Evolutionary conservation across 1,140 invertebrate genomes (phyloP).

Genomic region (Muscidifurax raptorellus): DNA sequence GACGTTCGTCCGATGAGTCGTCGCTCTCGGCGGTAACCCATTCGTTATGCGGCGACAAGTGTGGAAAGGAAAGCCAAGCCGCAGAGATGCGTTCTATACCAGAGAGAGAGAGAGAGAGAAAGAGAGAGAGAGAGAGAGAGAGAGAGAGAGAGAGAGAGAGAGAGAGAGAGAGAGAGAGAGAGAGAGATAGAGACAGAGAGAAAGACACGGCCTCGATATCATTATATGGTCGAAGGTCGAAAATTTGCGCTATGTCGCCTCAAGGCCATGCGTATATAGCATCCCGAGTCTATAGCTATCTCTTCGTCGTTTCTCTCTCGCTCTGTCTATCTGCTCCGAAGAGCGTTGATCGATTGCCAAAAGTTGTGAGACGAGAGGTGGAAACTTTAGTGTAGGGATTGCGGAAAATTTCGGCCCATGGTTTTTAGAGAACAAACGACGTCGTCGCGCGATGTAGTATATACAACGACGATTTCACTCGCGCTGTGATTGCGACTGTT

Average conservation of each 20-base stretch:
- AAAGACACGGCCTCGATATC: constrained; percentile 37
- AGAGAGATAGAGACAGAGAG: too few relatives aligned
- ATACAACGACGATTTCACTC: not conserved
- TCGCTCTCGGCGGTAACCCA: too few relatives aligned
- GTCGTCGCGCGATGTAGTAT: not conserved
- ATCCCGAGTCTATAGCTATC: not conserved
- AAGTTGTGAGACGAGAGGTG: not conserved
- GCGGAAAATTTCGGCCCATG: not conserved
- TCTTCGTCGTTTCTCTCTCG: not conserved
- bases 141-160: too few relatives aligned
- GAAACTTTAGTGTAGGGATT: not conserved
- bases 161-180: too few relatives aligned
- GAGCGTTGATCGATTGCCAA: constrained; percentile 25
- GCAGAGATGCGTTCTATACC: not conserved
- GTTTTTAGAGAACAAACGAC: not conserved
- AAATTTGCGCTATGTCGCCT: constrained; percentile 36
- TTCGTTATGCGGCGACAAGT: not conserved
- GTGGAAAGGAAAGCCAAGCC: not conserved
- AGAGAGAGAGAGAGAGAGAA: too few relatives aligned
- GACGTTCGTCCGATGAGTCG: too few relatives aligned
- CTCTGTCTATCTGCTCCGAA: not conserved
- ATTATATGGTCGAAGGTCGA: constrained; percentile 33
- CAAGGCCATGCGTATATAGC: constrained; percentile 30
- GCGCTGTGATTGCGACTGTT: not conserved
- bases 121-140: too few relatives aligned